These are phyloP conservation scores for Escarpia spicata DNA, from an alignment of 2,888 invertebrate species.

Conservation along the genomic window DNA sequence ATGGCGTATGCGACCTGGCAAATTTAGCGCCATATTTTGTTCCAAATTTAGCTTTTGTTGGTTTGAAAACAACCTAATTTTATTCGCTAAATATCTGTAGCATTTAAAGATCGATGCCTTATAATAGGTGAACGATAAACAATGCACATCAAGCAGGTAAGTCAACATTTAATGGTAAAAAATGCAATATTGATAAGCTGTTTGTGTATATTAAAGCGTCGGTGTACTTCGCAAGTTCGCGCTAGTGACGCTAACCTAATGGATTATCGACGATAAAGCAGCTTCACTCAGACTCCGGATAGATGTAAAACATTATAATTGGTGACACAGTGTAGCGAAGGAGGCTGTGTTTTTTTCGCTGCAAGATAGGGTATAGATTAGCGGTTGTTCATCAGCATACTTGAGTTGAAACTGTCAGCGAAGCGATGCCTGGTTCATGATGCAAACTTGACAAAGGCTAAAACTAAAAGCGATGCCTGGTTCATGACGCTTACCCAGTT, in stretches of 20 bases:
- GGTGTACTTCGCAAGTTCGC: neutral
- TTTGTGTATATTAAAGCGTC: neutral
- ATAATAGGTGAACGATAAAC: neutral
- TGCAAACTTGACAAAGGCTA: no score
- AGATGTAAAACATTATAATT: neutral
- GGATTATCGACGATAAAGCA: neutral
- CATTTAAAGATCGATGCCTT: neutral
- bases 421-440: no score
- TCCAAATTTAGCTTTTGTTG: constrained; percentile 1
- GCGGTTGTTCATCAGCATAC: neutral
- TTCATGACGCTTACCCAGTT: no score
- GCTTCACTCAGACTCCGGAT: neutral
- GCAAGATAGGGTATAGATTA: neutral
- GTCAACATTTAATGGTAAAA: neutral
- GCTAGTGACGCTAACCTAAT: neutral
- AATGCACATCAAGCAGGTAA: neutral
- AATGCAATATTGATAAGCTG: neutral
- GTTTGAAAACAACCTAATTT: neutral
- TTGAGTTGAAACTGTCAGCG: no score
- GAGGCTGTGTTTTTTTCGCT: neutral
- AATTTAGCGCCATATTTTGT: constrained; percentile 16
- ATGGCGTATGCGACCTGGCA: neutral
- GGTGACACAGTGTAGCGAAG: neutral
- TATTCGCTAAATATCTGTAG: neutral
- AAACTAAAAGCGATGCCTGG: no score